Base-by-base conservation (phyloP, 2,113 vertebrate genomes). In the Falco punctatus region DNA sequence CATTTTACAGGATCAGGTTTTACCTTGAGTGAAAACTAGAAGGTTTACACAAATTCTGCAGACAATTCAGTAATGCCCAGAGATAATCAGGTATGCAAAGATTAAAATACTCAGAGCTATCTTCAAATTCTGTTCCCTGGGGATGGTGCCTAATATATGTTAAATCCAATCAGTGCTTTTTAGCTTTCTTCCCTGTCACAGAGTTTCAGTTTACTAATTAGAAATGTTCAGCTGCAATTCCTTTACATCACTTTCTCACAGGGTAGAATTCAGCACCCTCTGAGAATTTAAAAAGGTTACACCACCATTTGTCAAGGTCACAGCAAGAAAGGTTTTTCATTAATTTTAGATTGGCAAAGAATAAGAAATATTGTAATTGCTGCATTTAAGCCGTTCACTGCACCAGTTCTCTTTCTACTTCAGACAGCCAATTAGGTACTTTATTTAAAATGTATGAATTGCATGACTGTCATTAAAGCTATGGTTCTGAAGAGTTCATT, bases 241-340 rank as follows among this genome's bases (percentile, higher is more conserved):
- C 88, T 96, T 95, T 81, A 54, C 86, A 87, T 92, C 75, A 59
- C 35, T 96, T 92, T 94, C 77, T 94, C 70, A 75, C 18, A 74
- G 71, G 32, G 62, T 81, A 93, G 69, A 80, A 88, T 83, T 88
- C 91, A 96, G 65, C 46, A 87, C 75, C 75, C 88, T 96, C 88
- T 81, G 84, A 92, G 86, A 85, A 86, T 90, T 69, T 19, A 52
- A 59, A 96, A 96, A 97, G 88, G 86, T 93, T 92, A 80, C 57
- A 86, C 55, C 49, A 83, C 58, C 86, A 94, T 96, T 97, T 96
- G 86, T 95, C 96, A 97, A 97, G 91, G 94, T 93, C 95, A 97
- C 61, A 90, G 78, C 51, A 95, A 90, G 87, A 95, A 96, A 85
- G 81, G 54, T 44, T 97, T 96, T 94, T 86, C 94, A 96, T 94